Conservation (phyloP, 2,888 invertebrate genomes). For the Helicoverpa assulta region DNA sequence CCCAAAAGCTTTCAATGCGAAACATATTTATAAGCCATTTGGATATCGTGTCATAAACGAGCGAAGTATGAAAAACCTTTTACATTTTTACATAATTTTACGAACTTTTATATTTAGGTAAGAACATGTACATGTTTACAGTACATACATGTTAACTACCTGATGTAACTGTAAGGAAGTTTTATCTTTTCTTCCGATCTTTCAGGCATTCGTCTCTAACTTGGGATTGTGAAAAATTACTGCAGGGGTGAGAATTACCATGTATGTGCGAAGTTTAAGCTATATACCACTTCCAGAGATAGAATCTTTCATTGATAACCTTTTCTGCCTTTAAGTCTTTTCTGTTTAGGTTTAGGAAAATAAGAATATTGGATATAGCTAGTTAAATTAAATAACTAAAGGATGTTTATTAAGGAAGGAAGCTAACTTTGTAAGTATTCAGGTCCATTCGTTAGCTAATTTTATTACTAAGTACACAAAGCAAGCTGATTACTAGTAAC, state of each 20-base stretch:
- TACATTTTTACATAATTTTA: no score
- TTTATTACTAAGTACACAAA: background rate
- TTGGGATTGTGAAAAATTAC: constrained; percentile 27
- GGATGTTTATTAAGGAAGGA: no score
- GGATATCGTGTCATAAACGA: background rate
- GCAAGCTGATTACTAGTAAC: background rate
- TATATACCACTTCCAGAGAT: constrained; percentile 4
- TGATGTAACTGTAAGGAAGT: background rate
- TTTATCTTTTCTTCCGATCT: constrained; percentile 17
- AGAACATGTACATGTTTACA: background rate
- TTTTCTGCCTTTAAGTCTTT: background rate
- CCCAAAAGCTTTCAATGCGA: background rate
- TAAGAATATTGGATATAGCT: no score
- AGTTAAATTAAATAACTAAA: no score
- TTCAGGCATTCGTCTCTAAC: constrained; percentile 12
- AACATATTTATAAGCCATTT: background rate
- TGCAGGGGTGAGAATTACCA: background rate
- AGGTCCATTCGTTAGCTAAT: no score
- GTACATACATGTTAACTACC: background rate
- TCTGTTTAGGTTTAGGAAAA: background rate
- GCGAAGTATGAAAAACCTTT: background rate
- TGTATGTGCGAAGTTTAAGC: background rate
- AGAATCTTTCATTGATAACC: background rate
- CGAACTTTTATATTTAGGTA: background rate
- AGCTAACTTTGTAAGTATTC: no score